Conservation (phyloP, 2,888 invertebrate species). For the Harpalus rubripes region DNA sequence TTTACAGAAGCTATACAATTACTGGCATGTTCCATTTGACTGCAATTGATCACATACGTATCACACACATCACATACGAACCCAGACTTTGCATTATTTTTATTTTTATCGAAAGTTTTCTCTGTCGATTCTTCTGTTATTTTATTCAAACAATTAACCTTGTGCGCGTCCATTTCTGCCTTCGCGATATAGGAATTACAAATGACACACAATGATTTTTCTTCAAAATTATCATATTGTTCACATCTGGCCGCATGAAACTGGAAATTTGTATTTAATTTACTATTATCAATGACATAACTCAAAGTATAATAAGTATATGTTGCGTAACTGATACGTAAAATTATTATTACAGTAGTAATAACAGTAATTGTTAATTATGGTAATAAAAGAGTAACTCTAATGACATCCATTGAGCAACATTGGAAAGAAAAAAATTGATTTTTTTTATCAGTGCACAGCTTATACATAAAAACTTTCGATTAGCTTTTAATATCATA, state of each 20-base stretch:
- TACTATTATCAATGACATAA: too few relatives aligned
- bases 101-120: conserved; percentile 31
- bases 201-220: conserved; percentile 67
- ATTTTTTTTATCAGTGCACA: too few relatives aligned
- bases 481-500: too few relatives aligned
- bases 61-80: conserved; percentile 57
- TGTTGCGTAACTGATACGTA: too few relatives aligned
- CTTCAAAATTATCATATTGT: conserved; percentile 68
- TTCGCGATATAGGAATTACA: conserved; percentile 68
- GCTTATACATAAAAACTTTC: too few relatives aligned
- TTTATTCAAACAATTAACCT: conserved; percentile 67
- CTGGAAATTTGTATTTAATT: conserved; percentile 65
- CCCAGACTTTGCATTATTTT: not conserved
- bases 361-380: too few relatives aligned
- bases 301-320: too few relatives aligned
- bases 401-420: too few relatives aligned
- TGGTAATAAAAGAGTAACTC: too few relatives aligned
- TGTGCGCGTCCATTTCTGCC: conserved; percentile 68
- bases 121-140: conserved; percentile 31
- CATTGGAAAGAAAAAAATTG: too few relatives aligned
- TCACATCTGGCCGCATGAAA: conserved; percentile 70
- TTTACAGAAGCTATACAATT: conserved; percentile 31
- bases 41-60: conserved; percentile 36
- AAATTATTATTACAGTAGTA: too few relatives aligned
- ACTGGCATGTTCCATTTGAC: conserved; percentile 36